These are phyloP conservation scores for Smutsia gigantea DNA, from an alignment of 2,797 vertebrate genomes.

Conservation along the genomic window DNA sequence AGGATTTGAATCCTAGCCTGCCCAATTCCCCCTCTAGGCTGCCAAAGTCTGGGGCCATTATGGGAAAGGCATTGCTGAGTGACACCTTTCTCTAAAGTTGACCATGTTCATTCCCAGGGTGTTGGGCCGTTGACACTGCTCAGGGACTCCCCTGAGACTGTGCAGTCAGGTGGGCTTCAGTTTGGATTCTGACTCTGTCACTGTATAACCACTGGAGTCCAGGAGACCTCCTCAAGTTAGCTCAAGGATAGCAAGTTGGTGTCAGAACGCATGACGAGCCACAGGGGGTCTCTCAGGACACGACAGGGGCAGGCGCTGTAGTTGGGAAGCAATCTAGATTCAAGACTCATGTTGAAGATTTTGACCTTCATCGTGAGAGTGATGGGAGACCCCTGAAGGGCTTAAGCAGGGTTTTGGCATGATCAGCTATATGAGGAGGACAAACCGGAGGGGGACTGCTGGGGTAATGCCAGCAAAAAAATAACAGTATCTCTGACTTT, in stretches of 20 bases:
- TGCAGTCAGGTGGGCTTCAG: not conserved
- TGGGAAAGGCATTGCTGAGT: not conserved
- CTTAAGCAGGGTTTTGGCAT: constrained; percentile 42
- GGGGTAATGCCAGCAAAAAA: not conserved
- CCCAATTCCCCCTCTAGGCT: not conserved
- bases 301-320: not conserved
- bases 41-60: not conserved
- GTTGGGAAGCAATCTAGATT: not conserved
- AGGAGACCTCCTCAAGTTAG: not conserved
- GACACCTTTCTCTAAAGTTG: not conserved
- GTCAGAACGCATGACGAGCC: not conserved
- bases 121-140: not conserved
- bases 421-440: not conserved
- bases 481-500: not conserved
- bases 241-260: not conserved
- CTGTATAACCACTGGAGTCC: not conserved
- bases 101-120: not conserved
- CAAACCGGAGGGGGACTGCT: not conserved
- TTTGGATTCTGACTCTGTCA: not conserved
- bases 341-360: not conserved
- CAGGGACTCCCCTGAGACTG: not conserved
- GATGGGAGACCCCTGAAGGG: not conserved
- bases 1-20: not conserved
- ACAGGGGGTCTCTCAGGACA: not conserved
- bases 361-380: constrained; percentile 1